Percentiles rank a stretch among this genome's conserved stretches.
Conservation (phyloP, 2,888 invertebrate species). For the Alviniconcha strummeri region DNA sequence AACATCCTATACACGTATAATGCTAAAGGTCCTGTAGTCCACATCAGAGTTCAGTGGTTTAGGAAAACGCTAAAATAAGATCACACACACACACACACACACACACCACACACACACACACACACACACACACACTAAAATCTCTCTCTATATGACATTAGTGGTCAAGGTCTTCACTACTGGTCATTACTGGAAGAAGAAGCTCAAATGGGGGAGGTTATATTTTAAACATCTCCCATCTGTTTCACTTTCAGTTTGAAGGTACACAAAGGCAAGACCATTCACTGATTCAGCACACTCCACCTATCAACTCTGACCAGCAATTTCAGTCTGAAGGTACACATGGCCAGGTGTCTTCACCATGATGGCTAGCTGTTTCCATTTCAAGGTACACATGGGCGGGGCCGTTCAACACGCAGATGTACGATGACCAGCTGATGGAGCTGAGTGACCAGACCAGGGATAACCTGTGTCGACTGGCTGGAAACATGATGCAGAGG, state of each 20-base stretch:
- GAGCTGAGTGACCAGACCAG: constrained; percentile 50
- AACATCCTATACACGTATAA: too few relatives aligned
- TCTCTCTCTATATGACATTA: background rate
- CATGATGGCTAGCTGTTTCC: too few relatives aligned
- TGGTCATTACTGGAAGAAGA: background rate
- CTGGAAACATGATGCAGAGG: constrained; percentile 41
- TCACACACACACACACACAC: constrained; percentile 1
- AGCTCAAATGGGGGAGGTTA: background rate
- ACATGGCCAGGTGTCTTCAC: too few relatives aligned
- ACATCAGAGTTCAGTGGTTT: background rate
- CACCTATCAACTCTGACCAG: too few relatives aligned
- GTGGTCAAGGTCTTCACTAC: background rate
- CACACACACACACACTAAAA: constrained; percentile 1
- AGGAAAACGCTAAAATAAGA: background rate
- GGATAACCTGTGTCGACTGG: constrained; percentile 49
- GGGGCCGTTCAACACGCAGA: constrained; percentile 53
- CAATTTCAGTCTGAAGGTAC: too few relatives aligned
- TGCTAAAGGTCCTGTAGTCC: too few relatives aligned
- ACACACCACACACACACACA: constrained; percentile 7
- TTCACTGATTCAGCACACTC: too few relatives aligned
- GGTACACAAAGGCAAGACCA: too few relatives aligned
- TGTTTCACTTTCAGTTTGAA: too few relatives aligned
- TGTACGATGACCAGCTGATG: constrained; percentile 56
- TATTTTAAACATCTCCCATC: background rate
- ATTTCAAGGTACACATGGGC: constrained; percentile 50